Conservation (phyloP, 2,113 vertebrate species). For the Sardina pilchardus region DNA sequence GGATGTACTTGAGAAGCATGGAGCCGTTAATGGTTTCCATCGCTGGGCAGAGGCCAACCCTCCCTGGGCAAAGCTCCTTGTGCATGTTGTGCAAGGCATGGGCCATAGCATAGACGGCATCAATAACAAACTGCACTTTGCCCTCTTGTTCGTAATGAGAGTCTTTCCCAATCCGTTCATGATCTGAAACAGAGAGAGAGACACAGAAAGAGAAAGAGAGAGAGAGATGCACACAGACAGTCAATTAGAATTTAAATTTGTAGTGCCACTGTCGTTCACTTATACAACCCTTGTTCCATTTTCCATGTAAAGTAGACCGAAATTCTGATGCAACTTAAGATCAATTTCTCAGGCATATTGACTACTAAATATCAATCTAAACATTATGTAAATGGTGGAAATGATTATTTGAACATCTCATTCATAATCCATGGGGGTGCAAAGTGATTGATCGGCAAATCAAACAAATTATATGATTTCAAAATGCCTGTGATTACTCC, state of each 20-base stretch:
- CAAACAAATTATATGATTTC: conserved; percentile 55
- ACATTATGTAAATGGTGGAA: neutral
- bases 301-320: neutral
- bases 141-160: conserved; percentile 92
- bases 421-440: neutral
- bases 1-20: conserved; percentile 92
- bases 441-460: conserved; percentile 54
- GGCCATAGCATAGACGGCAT: conserved; percentile 91
- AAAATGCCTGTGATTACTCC: conserved; percentile 45
- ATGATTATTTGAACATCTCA: neutral
- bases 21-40: conserved; percentile 89
- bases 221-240: neutral
- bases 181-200: conserved; percentile 67
- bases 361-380: neutral
- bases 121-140: conserved; percentile 94
- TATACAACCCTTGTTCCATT: neutral
- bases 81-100: conserved; percentile 94
- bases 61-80: conserved; percentile 85
- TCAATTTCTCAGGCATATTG: neutral
- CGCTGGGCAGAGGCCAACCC: conserved; percentile 84
- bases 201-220: neutral
- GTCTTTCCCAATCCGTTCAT: conserved; percentile 91
- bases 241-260: neutral
- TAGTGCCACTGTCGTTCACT: neutral
- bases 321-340: too few species aligned